phyloP scores from a whole-genome alignment of 2,113 vertebrate species.

The Pseudorasbora parva region DNA sequence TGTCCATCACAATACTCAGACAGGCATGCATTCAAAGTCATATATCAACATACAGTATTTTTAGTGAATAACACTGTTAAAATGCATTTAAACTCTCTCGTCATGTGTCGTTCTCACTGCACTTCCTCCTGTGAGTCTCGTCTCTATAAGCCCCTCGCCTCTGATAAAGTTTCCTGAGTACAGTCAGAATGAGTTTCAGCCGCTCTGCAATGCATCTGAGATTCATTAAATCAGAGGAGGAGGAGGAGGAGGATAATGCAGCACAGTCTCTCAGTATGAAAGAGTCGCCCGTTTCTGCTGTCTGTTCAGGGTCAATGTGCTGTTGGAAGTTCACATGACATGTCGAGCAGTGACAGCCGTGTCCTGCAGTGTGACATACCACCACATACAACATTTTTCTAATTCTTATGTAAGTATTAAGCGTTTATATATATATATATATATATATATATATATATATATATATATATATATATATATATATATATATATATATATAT shows the following conservation, averaged over 20 bases:
- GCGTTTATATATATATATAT: too few species aligned
- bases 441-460: too few species aligned
- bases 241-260: not conserved
- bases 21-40: not conserved
- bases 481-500: too few species aligned
- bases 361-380: not conserved
- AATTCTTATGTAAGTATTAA: not conserved
- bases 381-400: not conserved
- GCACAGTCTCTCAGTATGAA: not conserved
- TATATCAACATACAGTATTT: not conserved
- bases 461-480: too few species aligned
- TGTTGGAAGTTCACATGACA: not conserved
- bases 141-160: not conserved
- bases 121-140: not conserved
- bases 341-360: too few species aligned
- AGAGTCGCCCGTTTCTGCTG: not conserved
- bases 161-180: not conserved
- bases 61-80: not conserved
- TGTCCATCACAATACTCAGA: not conserved
- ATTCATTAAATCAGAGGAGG: constrained; percentile 30
- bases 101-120: not conserved
- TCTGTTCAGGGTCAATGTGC: not conserved
- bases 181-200: not conserved
- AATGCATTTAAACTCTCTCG: not conserved
- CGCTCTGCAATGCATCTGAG: constrained; percentile 8